A percentile compares a stretch with the other conserved stretches of the same genome.
Evolutionary conservation across 2,113 vertebrate genomes (phyloP).

Genomic region (Marcusenius ussheri): DNA sequence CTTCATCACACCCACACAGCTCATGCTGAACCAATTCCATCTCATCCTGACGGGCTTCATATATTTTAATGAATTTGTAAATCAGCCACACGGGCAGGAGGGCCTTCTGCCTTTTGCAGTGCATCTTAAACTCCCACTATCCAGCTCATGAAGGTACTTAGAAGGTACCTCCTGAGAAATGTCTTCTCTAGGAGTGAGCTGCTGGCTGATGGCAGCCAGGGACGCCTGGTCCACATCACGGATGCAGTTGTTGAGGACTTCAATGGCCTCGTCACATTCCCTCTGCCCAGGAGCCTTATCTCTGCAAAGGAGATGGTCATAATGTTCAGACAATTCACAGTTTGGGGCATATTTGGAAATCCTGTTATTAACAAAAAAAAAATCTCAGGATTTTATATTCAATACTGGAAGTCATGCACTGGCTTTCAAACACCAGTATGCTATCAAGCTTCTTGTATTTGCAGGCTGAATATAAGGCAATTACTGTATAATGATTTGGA

Average conservation of each 20-base stretch:
- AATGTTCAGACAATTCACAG: background rate
- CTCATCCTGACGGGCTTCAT: background rate
- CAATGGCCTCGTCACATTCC: slow-evolving; percentile 89
- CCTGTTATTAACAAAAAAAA: background rate
- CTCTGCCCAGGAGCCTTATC: slow-evolving; percentile 94
- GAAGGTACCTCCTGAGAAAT: slow-evolving; percentile 85
- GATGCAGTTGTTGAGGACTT: slow-evolving; percentile 82
- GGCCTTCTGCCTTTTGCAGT: background rate
- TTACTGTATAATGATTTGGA: background rate
- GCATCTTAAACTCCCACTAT: background rate
- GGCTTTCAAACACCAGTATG: background rate
- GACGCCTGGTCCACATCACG: slow-evolving; percentile 93
- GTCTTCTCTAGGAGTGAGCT: slow-evolving; percentile 82
- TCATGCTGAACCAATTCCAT: background rate
- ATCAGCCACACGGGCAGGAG: background rate
- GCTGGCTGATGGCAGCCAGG: slow-evolving; percentile 90
- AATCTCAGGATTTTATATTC: background rate
- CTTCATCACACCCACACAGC: background rate
- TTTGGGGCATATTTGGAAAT: background rate
- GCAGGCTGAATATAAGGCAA: background rate
- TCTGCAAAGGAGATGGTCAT: slow-evolving; percentile 49
- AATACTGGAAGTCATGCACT: background rate
- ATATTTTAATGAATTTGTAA: background rate
- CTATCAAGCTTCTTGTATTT: background rate
- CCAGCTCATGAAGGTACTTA: background rate